phyloP scores from a whole-genome alignment of 2,113 vertebrate species.

The Piprites chloris region DNA sequence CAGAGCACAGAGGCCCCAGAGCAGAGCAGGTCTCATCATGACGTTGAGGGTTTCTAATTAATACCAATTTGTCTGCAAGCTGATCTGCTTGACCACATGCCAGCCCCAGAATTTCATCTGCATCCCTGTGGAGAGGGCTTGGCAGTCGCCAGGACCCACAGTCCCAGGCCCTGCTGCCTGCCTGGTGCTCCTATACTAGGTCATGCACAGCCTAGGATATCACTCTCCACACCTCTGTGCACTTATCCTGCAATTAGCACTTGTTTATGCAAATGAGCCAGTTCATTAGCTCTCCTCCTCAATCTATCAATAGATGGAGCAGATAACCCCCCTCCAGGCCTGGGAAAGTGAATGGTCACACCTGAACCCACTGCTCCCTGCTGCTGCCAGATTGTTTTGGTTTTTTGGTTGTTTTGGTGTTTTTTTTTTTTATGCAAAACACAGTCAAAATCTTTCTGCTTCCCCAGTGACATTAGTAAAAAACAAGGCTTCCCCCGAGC shows the following conservation, averaged over 20 bases:
- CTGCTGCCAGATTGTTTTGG: too few relatives aligned
- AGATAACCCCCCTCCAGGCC: not conserved
- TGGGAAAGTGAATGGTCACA: not conserved
- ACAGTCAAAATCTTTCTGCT: not conserved
- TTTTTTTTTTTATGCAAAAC: not conserved
- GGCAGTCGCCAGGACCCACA: rapidly evolving
- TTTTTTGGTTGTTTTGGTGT: not conserved
- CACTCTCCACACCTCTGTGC: not conserved
- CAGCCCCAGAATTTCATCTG: not conserved
- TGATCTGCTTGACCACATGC: not conserved
- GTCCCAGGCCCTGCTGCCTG: not conserved
- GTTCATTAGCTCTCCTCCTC: not conserved
- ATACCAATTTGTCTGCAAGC: not conserved
- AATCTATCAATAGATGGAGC: not conserved
- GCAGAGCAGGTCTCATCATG: not conserved
- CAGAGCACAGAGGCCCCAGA: not conserved
- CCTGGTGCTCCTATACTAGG: not conserved
- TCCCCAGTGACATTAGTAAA: not conserved
- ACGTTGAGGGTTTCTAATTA: not conserved
- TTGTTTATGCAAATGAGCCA: not conserved
- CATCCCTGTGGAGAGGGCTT: not conserved
- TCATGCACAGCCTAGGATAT: not conserved
- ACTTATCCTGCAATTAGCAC: not conserved
- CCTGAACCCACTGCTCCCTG: not conserved
- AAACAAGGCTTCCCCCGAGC: not conserved